Evolutionary conservation across 2,797 vertebrate species (phyloP), one percentile per base, ranked within the genome.

Genomic region (Alosa sapidissima): DNA sequence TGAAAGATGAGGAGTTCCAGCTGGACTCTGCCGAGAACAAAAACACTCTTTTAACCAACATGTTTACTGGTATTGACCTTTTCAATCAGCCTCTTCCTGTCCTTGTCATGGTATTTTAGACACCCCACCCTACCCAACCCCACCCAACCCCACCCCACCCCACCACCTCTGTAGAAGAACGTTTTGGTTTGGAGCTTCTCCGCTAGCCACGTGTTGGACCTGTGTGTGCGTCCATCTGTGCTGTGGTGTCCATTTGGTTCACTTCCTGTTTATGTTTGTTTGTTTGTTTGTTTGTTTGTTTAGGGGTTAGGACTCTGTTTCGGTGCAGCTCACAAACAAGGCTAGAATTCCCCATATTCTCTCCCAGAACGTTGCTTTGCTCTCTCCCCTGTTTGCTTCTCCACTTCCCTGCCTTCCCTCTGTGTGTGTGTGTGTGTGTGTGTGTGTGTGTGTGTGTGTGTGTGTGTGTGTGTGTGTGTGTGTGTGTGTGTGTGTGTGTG

Each of bases 1-100:
- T 96, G 95, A 96, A 96, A 94, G 94, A 96, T 91, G 95, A 96
- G 92, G 95, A 96, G 90, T 96, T 95, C 94, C 94, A 95, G 91
- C 94, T 96, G 94, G 95, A 96, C 93, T 94, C 95, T 93, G 94
- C 95, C 88, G 95, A 96, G 94, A 96, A 95, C 95, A 96, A 96
- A 96, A 96, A 95, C 94, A 93, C 92, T 93, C 95, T 96, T 94
- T 95, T 96, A 95, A 95, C 94, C 95, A 96, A 95, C 95, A 95
- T 96, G 95, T 96, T 96, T 94, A 95, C 95, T 94, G 95, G 95
- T 96, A 96, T 94, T 94, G 93, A 90, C 85, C 83, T 89, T 89
- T 90, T 89, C 82, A 87, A 82, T 68, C 83, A 84, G 82, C 81
- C 81, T 84, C 83, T 87, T 84, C 83, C 83, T 87, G 81, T 84